Base-by-base conservation (phyloP, 2,888 invertebrate genomes). In the Hyppa rectilinea region DNA sequence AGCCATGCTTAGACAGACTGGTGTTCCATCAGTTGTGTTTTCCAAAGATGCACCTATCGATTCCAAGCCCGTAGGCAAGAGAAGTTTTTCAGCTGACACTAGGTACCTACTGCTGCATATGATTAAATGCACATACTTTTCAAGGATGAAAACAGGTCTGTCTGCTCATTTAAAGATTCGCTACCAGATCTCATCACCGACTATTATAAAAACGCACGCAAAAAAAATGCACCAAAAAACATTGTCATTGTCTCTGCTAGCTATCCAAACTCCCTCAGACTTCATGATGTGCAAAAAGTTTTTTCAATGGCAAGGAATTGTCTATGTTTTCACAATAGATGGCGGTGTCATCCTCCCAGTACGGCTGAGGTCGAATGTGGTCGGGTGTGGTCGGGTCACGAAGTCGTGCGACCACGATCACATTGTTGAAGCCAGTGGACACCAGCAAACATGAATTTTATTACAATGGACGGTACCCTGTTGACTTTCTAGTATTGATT, bases 401-500 rank as follows among this genome's bases (percentile, higher is more conserved):
- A 86, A 79, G 83, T 88, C 91, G 90, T 90, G 89, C 83, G 78
- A 83, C 82, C 91, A 88, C 88, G 89, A 89, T 71, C 79, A 77
- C 78, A 84, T 85, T 84, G 83, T 85, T 81, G 84, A 80, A 78
- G 63, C 65, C 78, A 81, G 82, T 83, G 81, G 84, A 84, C 80
- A 78, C 84, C 75, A 85, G 71, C 80, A 83, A 81, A 88, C 85
- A 84, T 88, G 85, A 85, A 84, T 89, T 88, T 86, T 88, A 88
- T 87, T 83, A 86, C 81, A 86, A 88, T 86, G 74, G 81, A 77
- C 79, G 71, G n/a, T 59, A 70, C 67, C 73, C 66, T 74, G 68
- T 77, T 83, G 80, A 82, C 85, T 85, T 84, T 85, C 82, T 80
- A 78, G 58, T 76, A 83, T 82, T 80, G 78, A 81, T 84, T 71